A percentile compares a stretch with the other conserved stretches of the same genome.
phyloP scores from a whole-genome alignment of 1,140 invertebrate species.

The Aphidius ervi region DNA sequence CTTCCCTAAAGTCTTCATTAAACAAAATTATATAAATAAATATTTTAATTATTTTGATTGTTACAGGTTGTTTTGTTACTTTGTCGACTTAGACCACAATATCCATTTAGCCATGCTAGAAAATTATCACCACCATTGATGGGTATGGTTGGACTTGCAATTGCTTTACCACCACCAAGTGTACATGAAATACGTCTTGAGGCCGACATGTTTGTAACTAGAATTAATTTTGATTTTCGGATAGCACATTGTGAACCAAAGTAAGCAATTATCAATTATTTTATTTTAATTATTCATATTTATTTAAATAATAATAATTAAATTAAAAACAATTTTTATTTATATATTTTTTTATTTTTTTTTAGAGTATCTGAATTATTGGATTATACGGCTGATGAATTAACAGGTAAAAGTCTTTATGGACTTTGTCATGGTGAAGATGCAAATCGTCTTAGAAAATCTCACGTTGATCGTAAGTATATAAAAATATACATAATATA shows the following conservation, averaged over 20 bases:
- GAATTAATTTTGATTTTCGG: conserved; percentile 92
- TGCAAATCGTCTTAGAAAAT: conserved; percentile 86
- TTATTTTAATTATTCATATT: no score
- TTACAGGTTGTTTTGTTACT: conserved; percentile 85
- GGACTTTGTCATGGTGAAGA: conserved; percentile 93
- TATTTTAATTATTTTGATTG: background rate
- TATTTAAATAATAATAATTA: background rate
- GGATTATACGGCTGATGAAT: conserved; percentile 88
- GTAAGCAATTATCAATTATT: conserved; percentile 54
- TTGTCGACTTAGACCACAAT: conserved; percentile 85
- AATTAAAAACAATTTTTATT: no score
- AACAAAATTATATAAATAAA: conserved; percentile 23
- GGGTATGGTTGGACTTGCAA: conserved; percentile 91
- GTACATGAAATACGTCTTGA: conserved; percentile 95
- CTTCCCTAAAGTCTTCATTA: conserved; percentile 15
- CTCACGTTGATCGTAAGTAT: conserved; percentile 88
- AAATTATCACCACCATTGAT: conserved; percentile 77
- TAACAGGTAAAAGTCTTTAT: conserved; percentile 91
- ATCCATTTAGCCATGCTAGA: conserved; percentile 83
- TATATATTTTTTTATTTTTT: conserved; percentile 25
- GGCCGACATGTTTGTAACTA: conserved; percentile 94
- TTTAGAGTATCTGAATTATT: conserved; percentile 85
- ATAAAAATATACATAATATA: no score
- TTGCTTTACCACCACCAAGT: conserved; percentile 90
- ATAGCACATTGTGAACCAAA: conserved; percentile 95